Evolutionary conservation across 2,888 invertebrate genomes (phyloP), one percentile per base, ranked within the genome.

Genomic region (Metacarcinus magister): DNA sequence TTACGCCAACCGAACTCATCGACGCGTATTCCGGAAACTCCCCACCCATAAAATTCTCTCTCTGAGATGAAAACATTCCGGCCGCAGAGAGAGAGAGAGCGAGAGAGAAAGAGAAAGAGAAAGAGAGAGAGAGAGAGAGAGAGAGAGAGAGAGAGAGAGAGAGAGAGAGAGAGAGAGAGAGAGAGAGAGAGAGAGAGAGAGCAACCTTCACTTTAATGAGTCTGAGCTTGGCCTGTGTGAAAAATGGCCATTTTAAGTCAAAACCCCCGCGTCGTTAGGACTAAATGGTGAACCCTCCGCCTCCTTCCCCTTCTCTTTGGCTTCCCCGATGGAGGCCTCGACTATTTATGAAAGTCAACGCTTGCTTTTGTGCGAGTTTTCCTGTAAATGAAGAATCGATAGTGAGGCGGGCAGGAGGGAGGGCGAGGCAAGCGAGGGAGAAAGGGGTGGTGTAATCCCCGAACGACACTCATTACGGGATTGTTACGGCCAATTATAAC

Each of bases 221-320:
- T 48, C 48, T 92, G 95, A 95, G 92, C 92, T 92, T 48, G 92
- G 54, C 48, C 92, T 82, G 82, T 95, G 95, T 87, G 92, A 95
- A 91, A 95, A 95, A 95, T 95, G 92, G 87, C 23, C 92, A 82
- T 95, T 82, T 92, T 75, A 95, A 92, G 92, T 92, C 95, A 95
- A 92, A 95, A 92, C 67, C 92, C 87, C 92, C 28, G 54, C 46
- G 92, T 95, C 92, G 82, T 95, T 95, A 95, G 75, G 92, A 67
- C 32, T 92, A 82, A 95, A 92, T 95, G 92, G 48, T 46, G 32
- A 28, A 32, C 54, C 48, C 46, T 92, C 46, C n/a, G n/a, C 54
- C 48, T 48, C 28, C 92, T 48, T 43, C 92, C 54, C 92, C 16
- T 46, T 48, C 44, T 75, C 94, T 44, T 82, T 48, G 44, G 44